Conservation (phyloP, 2,797 vertebrate species). For the Jordanella pulchra region DNA sequence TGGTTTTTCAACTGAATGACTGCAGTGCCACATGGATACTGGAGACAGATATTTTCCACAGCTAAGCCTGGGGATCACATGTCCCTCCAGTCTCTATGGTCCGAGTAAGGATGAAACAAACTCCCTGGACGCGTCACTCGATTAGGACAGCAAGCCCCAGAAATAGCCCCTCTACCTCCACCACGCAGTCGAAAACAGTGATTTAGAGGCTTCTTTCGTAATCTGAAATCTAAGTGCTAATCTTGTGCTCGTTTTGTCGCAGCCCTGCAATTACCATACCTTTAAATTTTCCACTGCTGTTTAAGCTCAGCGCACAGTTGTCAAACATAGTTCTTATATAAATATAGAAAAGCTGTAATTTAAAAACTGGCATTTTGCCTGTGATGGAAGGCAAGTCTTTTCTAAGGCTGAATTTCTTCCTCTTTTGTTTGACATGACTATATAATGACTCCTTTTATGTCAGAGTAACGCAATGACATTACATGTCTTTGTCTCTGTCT, state of each 20-base stretch:
- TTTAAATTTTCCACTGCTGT: constrained; percentile 57
- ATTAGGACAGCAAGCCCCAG: constrained; percentile 32
- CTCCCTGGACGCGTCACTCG: constrained; percentile 34
- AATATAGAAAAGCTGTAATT: constrained; percentile 63
- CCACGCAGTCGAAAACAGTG: constrained; percentile 18
- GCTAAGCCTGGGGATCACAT: constrained; percentile 54
- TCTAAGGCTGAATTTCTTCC: constrained; percentile 58
- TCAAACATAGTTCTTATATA: constrained; percentile 62
- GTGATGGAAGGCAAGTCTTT: constrained; percentile 36
- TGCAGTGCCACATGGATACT: constrained; percentile 61
- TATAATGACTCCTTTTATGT: constrained; percentile 29
- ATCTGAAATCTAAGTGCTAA: constrained; percentile 52
- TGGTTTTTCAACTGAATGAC: constrained; percentile 66
- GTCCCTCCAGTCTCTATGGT: constrained; percentile 50
- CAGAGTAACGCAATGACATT: constrained; percentile 45
- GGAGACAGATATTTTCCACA: constrained; percentile 67
- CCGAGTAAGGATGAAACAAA: constrained; percentile 46
- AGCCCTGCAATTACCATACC: constrained; percentile 65
- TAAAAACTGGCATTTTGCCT: constrained; percentile 35
- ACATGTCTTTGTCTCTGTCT: constrained; percentile 14
- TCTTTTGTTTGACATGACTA: constrained; percentile 60
- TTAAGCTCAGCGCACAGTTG: constrained; percentile 51
- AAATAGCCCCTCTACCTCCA: constrained; percentile 60
- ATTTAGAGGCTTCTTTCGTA: constrained; percentile 48
- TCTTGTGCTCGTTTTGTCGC: constrained; percentile 45